These are phyloP conservation scores for Eclectus roratus DNA, from an alignment of 2,113 vertebrate species.

Conservation along the genomic window DNA sequence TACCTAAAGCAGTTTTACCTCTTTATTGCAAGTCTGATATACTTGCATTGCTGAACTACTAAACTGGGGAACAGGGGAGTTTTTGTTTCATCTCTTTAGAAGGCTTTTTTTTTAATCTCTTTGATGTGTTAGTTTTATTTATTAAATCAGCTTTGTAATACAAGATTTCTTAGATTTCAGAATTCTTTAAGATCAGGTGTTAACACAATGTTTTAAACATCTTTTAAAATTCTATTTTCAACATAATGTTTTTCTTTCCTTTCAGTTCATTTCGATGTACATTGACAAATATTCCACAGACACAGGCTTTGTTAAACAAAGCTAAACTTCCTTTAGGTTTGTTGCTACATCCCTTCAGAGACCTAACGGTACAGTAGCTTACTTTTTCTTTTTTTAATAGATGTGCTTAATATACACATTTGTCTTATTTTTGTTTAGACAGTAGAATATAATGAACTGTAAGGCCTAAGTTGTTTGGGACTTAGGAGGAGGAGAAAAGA, in stretches of 20 bases:
- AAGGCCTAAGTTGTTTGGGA: neutral
- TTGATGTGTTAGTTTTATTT: neutral
- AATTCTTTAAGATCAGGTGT: neutral
- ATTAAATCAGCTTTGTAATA: neutral
- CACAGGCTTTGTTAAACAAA: slow-evolving; percentile 93
- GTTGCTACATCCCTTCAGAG: slow-evolving; percentile 95
- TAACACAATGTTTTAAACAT: neutral
- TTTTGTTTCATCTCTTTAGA: neutral
- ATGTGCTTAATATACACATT: neutral
- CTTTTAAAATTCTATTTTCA: neutral
- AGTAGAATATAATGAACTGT: neutral
- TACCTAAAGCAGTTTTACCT: neutral
- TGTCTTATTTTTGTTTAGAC: neutral
- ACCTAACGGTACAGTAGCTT: slow-evolving; percentile 84
- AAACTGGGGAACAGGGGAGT: neutral
- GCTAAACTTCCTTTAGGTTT: slow-evolving; percentile 94
- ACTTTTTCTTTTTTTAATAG: neutral
- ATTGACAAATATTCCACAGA: slow-evolving; percentile 92
- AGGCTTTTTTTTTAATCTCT: neutral
- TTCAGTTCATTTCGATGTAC: slow-evolving; percentile 93
- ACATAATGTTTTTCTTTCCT: neutral
- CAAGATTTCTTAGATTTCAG: neutral
- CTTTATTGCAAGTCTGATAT: neutral
- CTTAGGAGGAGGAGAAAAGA: neutral
- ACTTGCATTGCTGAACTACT: neutral